Evolutionary conservation across 64 coral and sea anemone genomes (phyloP).

Genomic region (Montipora cactus): DNA sequence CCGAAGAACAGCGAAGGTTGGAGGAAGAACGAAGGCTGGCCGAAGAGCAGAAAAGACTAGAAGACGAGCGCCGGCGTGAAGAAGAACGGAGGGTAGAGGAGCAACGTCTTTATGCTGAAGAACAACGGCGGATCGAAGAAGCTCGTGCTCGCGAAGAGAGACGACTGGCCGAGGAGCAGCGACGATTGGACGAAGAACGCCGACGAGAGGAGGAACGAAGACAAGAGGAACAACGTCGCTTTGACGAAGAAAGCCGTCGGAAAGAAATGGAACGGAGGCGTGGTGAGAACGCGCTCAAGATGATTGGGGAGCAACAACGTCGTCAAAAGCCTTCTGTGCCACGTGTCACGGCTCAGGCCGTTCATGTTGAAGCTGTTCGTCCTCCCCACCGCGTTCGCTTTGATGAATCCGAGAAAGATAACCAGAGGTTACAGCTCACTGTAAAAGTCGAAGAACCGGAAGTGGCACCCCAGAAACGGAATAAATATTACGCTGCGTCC

Average conservation of each 20-base stretch:
- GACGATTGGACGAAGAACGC: conserved; percentile 60
- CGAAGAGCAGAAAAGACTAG: conserved; percentile 30
- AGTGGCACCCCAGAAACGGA: not conserved
- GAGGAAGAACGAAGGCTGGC: conserved; percentile 69
- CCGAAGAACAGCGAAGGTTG: conserved; percentile 61
- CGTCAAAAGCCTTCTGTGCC: conserved; percentile 45
- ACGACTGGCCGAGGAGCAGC: conserved; percentile 59
- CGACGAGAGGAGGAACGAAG: conserved; percentile 72
- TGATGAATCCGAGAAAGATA: conserved; percentile 43
- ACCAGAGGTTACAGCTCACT: conserved; percentile 22
- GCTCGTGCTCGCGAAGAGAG: conserved; percentile 47
- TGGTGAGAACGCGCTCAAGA: conserved; percentile 53
- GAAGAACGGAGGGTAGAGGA: conserved; percentile 71
- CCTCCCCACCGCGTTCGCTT: conserved; percentile 58
- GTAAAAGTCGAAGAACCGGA: conserved; percentile 37
- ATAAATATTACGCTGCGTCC: not conserved
- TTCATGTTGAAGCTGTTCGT: conserved; percentile 30
- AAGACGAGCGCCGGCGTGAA: conserved; percentile 65
- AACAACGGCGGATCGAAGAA: conserved; percentile 69
- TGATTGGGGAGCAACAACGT: conserved; percentile 72
- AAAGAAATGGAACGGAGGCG: conserved; percentile 39
- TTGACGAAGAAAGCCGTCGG: conserved; percentile 68
- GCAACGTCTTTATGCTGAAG: conserved; percentile 43
- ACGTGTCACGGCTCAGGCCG: conserved; percentile 72
- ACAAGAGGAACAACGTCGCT: conserved; percentile 63